A percentile compares a stretch with the other conserved stretches of the same genome.
phyloP scores from a whole-genome alignment of 2,888 invertebrate genomes.

The Blera fallax region DNA sequence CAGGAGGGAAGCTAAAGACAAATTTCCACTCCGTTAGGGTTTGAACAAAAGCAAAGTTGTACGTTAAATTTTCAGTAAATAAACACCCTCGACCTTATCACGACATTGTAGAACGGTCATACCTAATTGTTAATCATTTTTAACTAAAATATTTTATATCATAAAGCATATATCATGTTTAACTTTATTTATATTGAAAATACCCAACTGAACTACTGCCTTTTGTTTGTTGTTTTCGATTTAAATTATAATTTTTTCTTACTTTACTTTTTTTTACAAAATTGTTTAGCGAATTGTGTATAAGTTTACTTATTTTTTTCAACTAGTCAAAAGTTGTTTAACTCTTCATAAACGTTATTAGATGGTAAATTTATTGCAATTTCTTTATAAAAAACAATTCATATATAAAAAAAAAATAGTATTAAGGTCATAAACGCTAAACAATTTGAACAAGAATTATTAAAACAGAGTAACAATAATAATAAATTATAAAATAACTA shows the following conservation, averaged over 20 bases:
- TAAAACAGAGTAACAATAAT: conserved; percentile 1
- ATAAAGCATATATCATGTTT: not conserved
- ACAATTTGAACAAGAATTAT: conserved; percentile 4
- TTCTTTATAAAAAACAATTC: not conserved
- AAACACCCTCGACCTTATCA: not conserved
- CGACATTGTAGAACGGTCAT: not conserved
- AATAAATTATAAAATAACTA: conserved; percentile 47
- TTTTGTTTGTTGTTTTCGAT: conserved; percentile 11
- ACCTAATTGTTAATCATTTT: not conserved
- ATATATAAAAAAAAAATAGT: not conserved
- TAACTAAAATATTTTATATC: conserved; percentile 6
- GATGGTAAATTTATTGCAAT: not conserved
- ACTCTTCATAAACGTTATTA: not conserved
- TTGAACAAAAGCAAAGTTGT: too few species aligned
- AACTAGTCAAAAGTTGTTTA: conserved; percentile 41
- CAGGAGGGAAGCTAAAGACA: too few species aligned
- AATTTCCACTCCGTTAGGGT: too few species aligned
- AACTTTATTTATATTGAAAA: not conserved
- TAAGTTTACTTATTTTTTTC: conserved; percentile 1
- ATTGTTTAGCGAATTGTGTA: conserved; percentile 3
- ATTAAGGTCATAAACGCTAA: conserved; percentile 8
- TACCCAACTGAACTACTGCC: conserved; percentile 14
- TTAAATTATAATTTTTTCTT: not conserved
- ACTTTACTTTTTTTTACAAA: not conserved
- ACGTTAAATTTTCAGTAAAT: too few species aligned